Evolutionary conservation across 2,888 invertebrate species (phyloP), one percentile per base, ranked within the genome.

Genomic region (Volucella inanis): DNA sequence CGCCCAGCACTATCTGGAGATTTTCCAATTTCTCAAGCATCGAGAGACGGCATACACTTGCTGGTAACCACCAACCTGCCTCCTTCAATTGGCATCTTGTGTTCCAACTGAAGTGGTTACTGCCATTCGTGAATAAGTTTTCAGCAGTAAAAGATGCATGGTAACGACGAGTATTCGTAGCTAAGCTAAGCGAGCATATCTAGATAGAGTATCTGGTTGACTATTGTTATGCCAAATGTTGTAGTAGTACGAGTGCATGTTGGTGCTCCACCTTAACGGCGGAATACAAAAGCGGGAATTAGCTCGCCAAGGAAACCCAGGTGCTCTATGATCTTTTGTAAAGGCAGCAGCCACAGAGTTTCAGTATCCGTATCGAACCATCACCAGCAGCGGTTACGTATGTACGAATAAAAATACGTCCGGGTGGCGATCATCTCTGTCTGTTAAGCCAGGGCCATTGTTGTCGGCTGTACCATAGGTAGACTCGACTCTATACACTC

Each of bases 1-100:
- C 31, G 47, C 59, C 57, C 68, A 74, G 61, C 18, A 49, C 59
- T 61, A 62, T 72, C 76, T n/a, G 43, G 43, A 85, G 85, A 72
- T 75, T 80, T 83, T 71, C 76, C 85, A 85, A 81, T 81, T 81
- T 85, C 80, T 85, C 76, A 80, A 77, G 67, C 85, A 85, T 81
- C 85, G 80, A 68, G 55, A 71, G 15, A 50, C 54, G 62, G 45
- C 14, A 62, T 55, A 57, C 77, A 83, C 74, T 85, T 85, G 85
- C 80, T 71, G 68, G 64, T 52, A 18, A 22, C 43, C 76, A 61
- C 72, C 72, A 62, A 39, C 61, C 64, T 50, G 72, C 75, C 83
- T 65, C 71, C 71, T 77, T 52, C 41, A 65, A 72, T 82, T 78
- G 31, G 31, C 31, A 31, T 31, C 31, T 31, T 31, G 31, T 6